Conservation (phyloP, 2,888 invertebrate species). For the Polymixis flavicincta region DNA sequence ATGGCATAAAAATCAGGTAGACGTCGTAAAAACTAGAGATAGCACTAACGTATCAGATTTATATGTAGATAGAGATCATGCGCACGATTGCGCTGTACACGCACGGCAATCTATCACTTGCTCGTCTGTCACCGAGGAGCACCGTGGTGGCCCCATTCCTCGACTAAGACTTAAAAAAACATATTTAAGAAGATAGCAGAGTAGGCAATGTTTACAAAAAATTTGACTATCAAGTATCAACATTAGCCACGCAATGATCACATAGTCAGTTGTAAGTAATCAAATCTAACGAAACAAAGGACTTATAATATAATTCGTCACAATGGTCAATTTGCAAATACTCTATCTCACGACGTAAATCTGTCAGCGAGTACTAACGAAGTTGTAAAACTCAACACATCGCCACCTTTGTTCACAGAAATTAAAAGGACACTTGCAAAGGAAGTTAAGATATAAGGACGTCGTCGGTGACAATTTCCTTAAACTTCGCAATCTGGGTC, state of each 20-base stretch:
- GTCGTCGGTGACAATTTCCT: constrained; percentile 68
- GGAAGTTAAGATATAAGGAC: constrained; percentile 71
- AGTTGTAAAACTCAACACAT: constrained; percentile 69
- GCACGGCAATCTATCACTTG: constrained; percentile 60
- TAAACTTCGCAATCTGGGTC: constrained; percentile 63
- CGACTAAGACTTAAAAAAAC: constrained; percentile 37
- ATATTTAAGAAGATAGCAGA: constrained; percentile 31
- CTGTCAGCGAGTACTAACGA: constrained; percentile 73
- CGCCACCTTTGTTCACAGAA: constrained; percentile 69
- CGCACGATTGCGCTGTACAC: constrained; percentile 44
- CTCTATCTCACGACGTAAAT: constrained; percentile 68
- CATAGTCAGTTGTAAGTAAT: not conserved
- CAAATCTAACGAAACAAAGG: constrained; percentile 47
- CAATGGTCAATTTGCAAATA: constrained; percentile 56
- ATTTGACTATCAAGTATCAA: constrained; percentile 22
- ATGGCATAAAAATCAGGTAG: constrained; percentile 30
- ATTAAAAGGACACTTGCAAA: constrained; percentile 65
- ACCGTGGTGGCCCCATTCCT: constrained; percentile 61
- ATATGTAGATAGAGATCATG: constrained; percentile 47
- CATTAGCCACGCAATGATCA: constrained; percentile 19
- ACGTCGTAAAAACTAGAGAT: constrained; percentile 36
- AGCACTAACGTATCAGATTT: constrained; percentile 55
- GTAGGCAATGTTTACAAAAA: constrained; percentile 43
- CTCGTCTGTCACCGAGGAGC: constrained; percentile 36
- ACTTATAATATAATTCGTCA: constrained; percentile 40